Base-by-base conservation (phyloP, 2,888 invertebrate genomes). In the Polymixis lichenea region DNA sequence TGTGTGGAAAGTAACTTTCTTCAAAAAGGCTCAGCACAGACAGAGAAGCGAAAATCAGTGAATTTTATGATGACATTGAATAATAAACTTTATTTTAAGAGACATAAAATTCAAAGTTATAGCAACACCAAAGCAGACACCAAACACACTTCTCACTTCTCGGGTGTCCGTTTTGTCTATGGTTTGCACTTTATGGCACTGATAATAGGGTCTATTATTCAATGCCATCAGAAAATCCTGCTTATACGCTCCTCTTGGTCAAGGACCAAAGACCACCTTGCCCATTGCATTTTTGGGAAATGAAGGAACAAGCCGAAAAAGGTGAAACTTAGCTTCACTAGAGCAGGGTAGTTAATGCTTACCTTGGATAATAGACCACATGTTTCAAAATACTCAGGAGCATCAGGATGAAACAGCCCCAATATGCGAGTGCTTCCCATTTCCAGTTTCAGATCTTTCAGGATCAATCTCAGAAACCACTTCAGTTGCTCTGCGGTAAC, bases 381-480 rank as follows among this genome's bases (percentile, higher is more conserved):
- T 11, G 97, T 97, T 87, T 98, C 97, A 91, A 97, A 98, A 66
- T 98, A 95, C 53, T 98, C 98, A 5, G 97, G 97, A 0, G 98
- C 99, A 93, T 98, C 98, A 0, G 97, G 97, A 94, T 99, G 99
- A 90, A 98, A 98, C 19, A 97, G 96, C 71, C 94, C 94, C 58
- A 99, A 95, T 65, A 99, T 97, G 38, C 97, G 97, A 74, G 97
- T 97, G 75, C 97, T 97, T 15, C 98, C 97, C 80, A 99, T 95
- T 0, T 98, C 98, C 6, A 99, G 93, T 90, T 97, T 98, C 92
- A 99, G 95, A 76, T 98, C 98, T 94, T 99, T 99, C 22, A 99
- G 95, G 67, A 99, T 97, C 72, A 99, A 98, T 72, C 99, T 96
- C 11, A 99, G 98, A 32, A 99, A 96, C 99, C 99, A 99, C 95